Evolutionary conservation across 2,888 invertebrate genomes (phyloP).

Genomic region (Prosapia bicincta): DNA sequence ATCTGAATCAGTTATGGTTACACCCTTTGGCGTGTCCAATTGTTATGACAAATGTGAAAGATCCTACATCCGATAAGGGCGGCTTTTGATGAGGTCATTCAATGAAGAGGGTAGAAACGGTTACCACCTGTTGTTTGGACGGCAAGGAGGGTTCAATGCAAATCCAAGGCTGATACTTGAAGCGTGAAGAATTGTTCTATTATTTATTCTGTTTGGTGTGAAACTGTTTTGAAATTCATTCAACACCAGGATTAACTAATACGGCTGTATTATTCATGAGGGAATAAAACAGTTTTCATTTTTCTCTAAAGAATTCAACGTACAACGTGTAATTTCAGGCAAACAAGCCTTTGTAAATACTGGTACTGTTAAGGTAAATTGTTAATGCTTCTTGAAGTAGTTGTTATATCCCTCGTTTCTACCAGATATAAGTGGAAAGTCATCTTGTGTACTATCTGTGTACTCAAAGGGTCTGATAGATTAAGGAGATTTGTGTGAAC

Average conservation of each 20-base stretch:
- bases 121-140: conserved; percentile 24
- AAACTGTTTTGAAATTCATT: not conserved
- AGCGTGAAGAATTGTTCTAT: not conserved
- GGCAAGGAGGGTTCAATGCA: not conserved
- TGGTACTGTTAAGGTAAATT: no score
- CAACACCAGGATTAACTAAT: not conserved
- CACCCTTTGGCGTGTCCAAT: conserved; percentile 29
- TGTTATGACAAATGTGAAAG: conserved; percentile 30
- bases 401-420: no score
- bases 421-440: no score
- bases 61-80: not conserved
- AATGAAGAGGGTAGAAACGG: not conserved
- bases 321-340: not conserved
- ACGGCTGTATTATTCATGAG: not conserved
- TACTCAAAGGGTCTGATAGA: no score
- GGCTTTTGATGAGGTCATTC: conserved; percentile 27
- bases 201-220: not conserved
- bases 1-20: conserved; percentile 21
- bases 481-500: no score
- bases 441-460: no score
- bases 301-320: not conserved
- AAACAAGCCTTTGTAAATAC: not conserved
- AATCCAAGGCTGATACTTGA: not conserved
- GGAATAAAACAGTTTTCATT: not conserved
- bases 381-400: no score